Evolutionary conservation across 2,888 invertebrate species (phyloP).

Genomic region (Mesorhabditis belari): DNA sequence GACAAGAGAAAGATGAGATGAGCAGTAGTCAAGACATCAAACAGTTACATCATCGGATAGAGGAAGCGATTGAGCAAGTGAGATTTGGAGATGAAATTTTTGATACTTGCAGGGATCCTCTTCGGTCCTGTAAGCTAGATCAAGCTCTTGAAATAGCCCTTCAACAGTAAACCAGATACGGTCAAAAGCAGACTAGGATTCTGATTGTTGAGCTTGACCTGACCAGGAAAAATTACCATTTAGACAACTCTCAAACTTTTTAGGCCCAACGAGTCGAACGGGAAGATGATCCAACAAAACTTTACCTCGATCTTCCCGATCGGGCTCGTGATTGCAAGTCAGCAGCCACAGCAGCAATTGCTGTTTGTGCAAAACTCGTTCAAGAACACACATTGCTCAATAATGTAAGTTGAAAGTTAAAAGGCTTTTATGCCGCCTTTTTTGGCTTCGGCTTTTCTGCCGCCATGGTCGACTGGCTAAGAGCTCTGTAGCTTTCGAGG

Average conservation of each 20-base stretch:
- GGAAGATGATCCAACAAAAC: not conserved
- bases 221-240: not conserved
- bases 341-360: slow-evolving; percentile 9
- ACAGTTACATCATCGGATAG: slow-evolving; percentile 17
- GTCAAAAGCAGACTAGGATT: too few relatives aligned
- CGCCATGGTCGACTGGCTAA: too few relatives aligned
- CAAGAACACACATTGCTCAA: slow-evolving; percentile 38
- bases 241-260: not conserved
- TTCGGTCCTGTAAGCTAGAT: too few relatives aligned
- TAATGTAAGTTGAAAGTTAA: slow-evolving; percentile 15
- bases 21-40: slow-evolving; percentile 12
- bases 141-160: too few relatives aligned
- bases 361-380: slow-evolving; percentile 30
- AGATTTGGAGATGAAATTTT: too few relatives aligned
- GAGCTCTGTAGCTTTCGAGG: too few relatives aligned
- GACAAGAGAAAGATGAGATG: slow-evolving; percentile 9
- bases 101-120: too few relatives aligned
- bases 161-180: too few relatives aligned
- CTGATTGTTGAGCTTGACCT: too few relatives aligned
- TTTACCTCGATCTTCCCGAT: slow-evolving; percentile 22
- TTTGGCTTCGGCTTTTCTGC: not conserved
- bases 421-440: not conserved
- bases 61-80: slow-evolving; percentile 21
- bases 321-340: slow-evolving; percentile 13
- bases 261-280: slow-evolving; percentile 2